These are phyloP conservation scores for Apodemus agrarius DNA, from an alignment of 2,797 vertebrate genomes.

Conservation along the genomic window DNA sequence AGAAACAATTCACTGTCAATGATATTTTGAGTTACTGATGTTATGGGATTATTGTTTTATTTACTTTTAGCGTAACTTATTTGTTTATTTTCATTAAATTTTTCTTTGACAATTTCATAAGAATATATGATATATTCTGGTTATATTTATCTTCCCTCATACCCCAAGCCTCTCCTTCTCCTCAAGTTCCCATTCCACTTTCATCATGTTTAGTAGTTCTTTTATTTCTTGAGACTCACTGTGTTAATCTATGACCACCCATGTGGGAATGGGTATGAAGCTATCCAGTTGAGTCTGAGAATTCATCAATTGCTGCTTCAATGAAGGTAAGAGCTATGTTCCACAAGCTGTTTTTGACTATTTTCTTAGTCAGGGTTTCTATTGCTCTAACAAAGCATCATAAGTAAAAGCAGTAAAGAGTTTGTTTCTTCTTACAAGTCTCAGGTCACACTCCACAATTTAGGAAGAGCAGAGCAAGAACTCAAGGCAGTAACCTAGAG, in stretches of 20 bases:
- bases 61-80: neutral
- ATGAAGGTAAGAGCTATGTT: neutral
- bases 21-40: neutral
- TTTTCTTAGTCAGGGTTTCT: neutral
- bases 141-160: neutral
- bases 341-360: neutral
- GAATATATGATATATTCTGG: neutral
- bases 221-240: neutral
- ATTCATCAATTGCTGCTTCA: neutral
- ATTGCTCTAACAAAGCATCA: neutral
- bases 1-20: neutral
- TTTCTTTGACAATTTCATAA: neutral
- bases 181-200: neutral
- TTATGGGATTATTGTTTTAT: neutral
- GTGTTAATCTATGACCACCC: neutral
- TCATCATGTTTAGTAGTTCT: neutral
- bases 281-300: neutral
- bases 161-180: neutral
- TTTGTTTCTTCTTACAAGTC: neutral
- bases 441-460: neutral
- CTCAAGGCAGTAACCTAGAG: neutral
- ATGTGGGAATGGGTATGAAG: neutral
- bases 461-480: neutral
- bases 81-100: neutral
- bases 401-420: neutral